Percentiles rank a stretch among this genome's conserved stretches.
Evolutionary conservation across 2,888 invertebrate species (phyloP).

Genomic region (Antheraea assamensis): DNA sequence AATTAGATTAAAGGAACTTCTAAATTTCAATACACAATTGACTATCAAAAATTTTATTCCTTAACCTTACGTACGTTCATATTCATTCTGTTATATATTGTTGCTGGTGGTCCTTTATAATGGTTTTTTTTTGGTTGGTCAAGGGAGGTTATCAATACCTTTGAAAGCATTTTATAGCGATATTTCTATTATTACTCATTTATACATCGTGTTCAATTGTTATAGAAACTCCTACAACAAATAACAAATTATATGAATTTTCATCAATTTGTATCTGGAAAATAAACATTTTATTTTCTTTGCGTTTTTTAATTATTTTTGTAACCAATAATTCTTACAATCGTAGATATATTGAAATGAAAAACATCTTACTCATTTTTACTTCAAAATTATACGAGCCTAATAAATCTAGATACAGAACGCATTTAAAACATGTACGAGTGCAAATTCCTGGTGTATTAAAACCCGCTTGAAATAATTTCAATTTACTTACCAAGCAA

Average conservation of each 20-base stretch:
- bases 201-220: neutral
- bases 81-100: neutral
- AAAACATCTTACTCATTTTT: neutral
- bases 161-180: neutral
- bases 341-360: too few species aligned
- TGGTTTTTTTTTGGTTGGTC: too few species aligned
- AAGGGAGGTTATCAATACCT: neutral
- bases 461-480: slow-evolving; percentile 30
- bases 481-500: slow-evolving; percentile 60
- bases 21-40: neutral
- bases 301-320: neutral
- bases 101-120: too few species aligned
- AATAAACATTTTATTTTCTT: neutral
- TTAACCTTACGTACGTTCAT: neutral
- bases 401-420: neutral
- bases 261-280: neutral
- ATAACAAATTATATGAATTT: neutral
- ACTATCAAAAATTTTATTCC: neutral
- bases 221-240: neutral
- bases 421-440: neutral
- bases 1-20: slow-evolving; percentile 2
- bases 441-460: neutral
- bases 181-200: neutral
- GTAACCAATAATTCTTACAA: neutral
- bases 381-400: neutral